phyloP scores from a whole-genome alignment of 2,797 vertebrate genomes.

The Botia almorhae region DNA sequence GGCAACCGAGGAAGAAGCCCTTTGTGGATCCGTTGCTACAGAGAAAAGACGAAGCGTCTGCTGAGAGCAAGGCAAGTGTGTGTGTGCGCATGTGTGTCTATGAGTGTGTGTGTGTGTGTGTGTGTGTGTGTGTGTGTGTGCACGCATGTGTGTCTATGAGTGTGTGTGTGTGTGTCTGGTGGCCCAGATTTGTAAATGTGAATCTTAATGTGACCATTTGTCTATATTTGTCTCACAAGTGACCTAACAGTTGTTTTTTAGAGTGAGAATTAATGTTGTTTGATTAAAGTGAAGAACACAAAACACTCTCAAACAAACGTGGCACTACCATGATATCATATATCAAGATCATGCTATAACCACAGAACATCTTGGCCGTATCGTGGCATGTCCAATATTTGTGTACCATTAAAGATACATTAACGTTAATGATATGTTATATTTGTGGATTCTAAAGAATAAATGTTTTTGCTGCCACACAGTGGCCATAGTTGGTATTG shows the following conservation, averaged over 20 bases:
- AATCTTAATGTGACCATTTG: background rate
- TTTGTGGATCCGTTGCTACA: slow-evolving; percentile 72
- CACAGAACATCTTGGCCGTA: background rate
- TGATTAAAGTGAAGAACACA: background rate
- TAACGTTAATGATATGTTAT: background rate
- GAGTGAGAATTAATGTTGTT: background rate
- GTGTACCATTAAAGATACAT: background rate
- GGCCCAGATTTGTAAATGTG: background rate
- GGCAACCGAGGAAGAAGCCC: slow-evolving; percentile 68
- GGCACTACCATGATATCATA: no score
- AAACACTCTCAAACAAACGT: background rate
- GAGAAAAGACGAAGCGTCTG: slow-evolving; percentile 77
- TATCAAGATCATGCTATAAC: background rate
- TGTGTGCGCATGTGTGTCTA: slow-evolving; percentile 14
- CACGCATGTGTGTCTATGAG: slow-evolving; percentile 12
- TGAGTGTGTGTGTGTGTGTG: background rate
- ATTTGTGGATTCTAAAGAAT: background rate
- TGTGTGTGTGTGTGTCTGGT: slow-evolving; percentile 4
- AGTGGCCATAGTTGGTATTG: slow-evolving; percentile 17
- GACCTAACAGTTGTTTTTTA: background rate
- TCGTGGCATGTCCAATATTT: background rate
- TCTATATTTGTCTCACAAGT: background rate
- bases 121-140: slow-evolving; percentile 41
- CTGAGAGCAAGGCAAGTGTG: slow-evolving; percentile 82
- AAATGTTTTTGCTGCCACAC: slow-evolving; percentile 27